Percentiles rank a stretch among this genome's conserved stretches.
These are phyloP conservation scores for Nycticebus coucang DNA, from an alignment of 2,113 vertebrate genomes.

Conservation along the genomic window DNA sequence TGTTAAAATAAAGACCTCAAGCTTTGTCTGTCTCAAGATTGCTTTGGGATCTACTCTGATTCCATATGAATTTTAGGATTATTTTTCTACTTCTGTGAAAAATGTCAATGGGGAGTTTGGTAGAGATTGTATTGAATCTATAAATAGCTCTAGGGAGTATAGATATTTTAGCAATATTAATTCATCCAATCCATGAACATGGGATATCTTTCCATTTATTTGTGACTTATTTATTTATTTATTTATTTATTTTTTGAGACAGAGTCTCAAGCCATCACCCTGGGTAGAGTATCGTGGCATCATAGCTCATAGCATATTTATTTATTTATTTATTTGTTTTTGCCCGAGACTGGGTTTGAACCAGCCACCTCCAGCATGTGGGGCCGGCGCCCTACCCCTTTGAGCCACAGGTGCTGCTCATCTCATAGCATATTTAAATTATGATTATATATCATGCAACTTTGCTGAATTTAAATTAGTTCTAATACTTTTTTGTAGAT, in stretches of 20 bases:
- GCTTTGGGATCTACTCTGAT: neutral
- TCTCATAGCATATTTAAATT: neutral
- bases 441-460: neutral
- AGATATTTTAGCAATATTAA: neutral
- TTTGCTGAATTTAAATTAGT: neutral
- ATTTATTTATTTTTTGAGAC: no score
- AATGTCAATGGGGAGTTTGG: neutral
- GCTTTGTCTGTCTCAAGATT: neutral
- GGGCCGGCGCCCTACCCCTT: no score
- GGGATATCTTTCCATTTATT: neutral
- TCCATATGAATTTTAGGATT: neutral
- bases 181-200: neutral
- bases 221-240: neutral
- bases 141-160: neutral
- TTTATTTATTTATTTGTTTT: no score
- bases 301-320: no score
- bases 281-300: no score
- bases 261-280: no score
- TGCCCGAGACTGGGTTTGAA: no score
- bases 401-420: no score
- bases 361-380: no score
- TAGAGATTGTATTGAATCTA: neutral
- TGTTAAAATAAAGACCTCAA: neutral
- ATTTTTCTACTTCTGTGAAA: neutral
- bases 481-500: neutral